Conservation (phyloP, 2,797 vertebrate genomes). For the Gallirallus australis region DNA sequence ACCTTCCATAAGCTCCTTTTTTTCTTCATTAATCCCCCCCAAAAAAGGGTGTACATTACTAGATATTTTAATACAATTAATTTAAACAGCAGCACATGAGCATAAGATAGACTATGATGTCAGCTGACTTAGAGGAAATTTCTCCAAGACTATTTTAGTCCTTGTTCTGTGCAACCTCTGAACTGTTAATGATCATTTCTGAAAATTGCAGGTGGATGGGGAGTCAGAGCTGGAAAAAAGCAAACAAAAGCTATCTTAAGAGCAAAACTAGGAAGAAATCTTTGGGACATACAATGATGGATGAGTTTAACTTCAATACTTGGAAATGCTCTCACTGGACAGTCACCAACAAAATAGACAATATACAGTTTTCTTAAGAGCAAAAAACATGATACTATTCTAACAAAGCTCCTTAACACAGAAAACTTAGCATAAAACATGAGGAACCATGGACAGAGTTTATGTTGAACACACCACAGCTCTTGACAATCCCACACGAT, state of each 20-base stretch:
- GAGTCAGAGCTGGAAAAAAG: not conserved
- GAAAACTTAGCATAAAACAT: not conserved
- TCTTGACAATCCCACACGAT: not conserved
- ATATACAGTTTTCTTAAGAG: not conserved
- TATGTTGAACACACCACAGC: not conserved
- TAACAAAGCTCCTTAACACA: not conserved
- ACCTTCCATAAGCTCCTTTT: constrained; percentile 13
- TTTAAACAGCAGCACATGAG: not conserved
- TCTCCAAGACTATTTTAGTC: not conserved
- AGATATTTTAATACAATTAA: not conserved
- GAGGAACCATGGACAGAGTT: not conserved
- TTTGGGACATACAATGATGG: not conserved
- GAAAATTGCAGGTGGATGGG: not conserved
- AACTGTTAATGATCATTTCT: not conserved
- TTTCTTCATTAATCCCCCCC: not conserved
- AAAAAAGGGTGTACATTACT: not conserved
- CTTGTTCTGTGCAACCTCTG: not conserved
- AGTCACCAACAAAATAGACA: not conserved
- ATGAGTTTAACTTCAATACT: not conserved
- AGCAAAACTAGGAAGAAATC: not conserved
- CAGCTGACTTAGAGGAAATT: not conserved
- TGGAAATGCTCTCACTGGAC: not conserved
- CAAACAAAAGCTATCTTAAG: not conserved
- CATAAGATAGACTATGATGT: not conserved
- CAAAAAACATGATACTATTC: not conserved